Evolutionary conservation across 2,797 vertebrate species (phyloP), one percentile per base, ranked within the genome.

Genomic region (Propithecus perrieri): DNA sequence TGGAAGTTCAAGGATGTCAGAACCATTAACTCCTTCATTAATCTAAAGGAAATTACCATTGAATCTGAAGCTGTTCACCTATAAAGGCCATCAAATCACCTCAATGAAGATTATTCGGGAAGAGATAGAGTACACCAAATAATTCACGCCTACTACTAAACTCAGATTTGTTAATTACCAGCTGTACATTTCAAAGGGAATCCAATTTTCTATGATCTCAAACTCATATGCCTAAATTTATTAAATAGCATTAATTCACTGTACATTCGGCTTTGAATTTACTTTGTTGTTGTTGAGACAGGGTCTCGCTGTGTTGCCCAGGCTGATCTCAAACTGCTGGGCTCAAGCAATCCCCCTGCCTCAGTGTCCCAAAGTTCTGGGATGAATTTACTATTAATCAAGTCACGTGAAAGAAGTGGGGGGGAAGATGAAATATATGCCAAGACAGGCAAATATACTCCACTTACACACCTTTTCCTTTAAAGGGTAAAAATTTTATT

Each of bases 401-500:
- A 2, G 22, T 72, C 7, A 43, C 65, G 24, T 48, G 18, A 86
- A 65, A 46, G 2, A 61, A 50, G n/a, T 15, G 4, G 33, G 1
- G 8, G 13, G 24, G 4, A 33, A 65, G 53, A 63, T 0, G 71
- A 81, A 78, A 57, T 15, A 41, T 18, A 72, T 1, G 10, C 57
- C 33, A 89, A 75, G 9, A 74, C 12, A 26, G 85, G 78, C 65
- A 97, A 89, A 81, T 48, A 94, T 12, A 95, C 18, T 67, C 48
- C 28, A 71, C 33, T 4, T 53, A 78, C n/a, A 48, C 35, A 20
- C 11, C 17, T 87, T 97, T 97, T 98, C 96, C 96, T 96, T 96
- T 94, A 28, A 96, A 98, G 98, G 92, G 94, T 98, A 98, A 98
- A 98, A 98, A 61, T 98, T 99, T 99, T 98, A 98, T 98, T 99